phyloP scores from a whole-genome alignment of 2,888 invertebrate species.

The Periphyllus acericola region DNA sequence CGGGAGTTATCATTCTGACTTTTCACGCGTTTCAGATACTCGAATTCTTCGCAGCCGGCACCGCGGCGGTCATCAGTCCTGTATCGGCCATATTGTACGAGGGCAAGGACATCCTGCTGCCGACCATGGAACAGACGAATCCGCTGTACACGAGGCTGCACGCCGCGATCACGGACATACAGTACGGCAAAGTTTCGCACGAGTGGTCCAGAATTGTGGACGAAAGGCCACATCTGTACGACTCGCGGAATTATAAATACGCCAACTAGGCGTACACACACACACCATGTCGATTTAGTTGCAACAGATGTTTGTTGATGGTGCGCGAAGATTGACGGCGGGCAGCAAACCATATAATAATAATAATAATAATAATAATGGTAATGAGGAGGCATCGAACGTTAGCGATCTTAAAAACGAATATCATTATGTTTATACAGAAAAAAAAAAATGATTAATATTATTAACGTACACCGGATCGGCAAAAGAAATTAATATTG shows the following conservation, averaged over 20 bases:
- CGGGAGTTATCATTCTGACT: too few species aligned
- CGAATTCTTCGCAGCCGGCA: slow-evolving; percentile 98
- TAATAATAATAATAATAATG: too few species aligned
- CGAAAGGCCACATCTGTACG: slow-evolving; percentile 47
- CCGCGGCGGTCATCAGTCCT: slow-evolving; percentile 94
- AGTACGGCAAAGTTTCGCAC: slow-evolving; percentile 85
- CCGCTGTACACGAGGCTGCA: slow-evolving; percentile 80
- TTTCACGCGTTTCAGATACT: slow-evolving; percentile 81
- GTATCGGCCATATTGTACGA: slow-evolving; percentile 86
- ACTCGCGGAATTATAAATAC: slow-evolving; percentile 44
- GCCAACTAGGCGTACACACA: not conserved
- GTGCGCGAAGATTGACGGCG: not conserved
- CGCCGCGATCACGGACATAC: slow-evolving; percentile 85
- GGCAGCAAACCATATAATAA: too few species aligned
- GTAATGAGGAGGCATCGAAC: too few species aligned
- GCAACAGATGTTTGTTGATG: not conserved
- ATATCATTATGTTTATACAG: too few species aligned
- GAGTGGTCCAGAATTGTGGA: slow-evolving; percentile 80
- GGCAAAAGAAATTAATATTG: too few species aligned
- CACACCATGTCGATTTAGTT: not conserved
- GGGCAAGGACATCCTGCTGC: slow-evolving; percentile 75
- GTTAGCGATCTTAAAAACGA: too few species aligned
- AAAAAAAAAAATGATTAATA: too few species aligned
- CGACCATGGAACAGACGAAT: slow-evolving; percentile 79
- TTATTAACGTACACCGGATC: too few species aligned